A percentile compares a stretch with the other conserved stretches of the same genome.
phyloP scores from a whole-genome alignment of 2,797 vertebrate genomes.

The Staurois parvus region DNA sequence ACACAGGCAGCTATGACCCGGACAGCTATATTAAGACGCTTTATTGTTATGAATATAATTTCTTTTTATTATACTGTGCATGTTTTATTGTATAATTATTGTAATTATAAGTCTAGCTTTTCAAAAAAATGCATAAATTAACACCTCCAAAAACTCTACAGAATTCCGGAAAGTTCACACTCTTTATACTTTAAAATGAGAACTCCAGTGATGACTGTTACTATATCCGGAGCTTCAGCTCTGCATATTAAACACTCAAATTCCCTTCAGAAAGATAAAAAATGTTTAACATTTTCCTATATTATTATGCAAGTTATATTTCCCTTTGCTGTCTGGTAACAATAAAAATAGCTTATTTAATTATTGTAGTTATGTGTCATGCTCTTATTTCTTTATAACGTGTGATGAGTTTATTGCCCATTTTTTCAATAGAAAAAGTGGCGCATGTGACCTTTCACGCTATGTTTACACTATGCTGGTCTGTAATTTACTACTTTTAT shows the following conservation, averaged over 20 bases:
- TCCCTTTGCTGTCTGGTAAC: too few species aligned
- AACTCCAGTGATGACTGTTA: not conserved
- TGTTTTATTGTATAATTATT: conserved; percentile 9
- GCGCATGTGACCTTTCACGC: not conserved
- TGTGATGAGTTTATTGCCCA: too few species aligned
- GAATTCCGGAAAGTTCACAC: not conserved
- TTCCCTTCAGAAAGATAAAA: too few species aligned
- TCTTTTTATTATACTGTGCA: not conserved
- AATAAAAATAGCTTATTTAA: too few species aligned
- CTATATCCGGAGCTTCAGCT: too few species aligned
- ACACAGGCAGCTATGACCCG: not conserved
- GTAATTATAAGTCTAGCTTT: not conserved
- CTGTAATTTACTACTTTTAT: not conserved
- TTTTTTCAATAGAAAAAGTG: too few species aligned
- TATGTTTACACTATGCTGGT: conserved; percentile 11
- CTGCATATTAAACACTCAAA: too few species aligned
- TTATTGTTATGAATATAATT: not conserved
- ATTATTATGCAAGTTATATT: too few species aligned
- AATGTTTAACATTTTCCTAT: too few species aligned
- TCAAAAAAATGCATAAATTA: not conserved
- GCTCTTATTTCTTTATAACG: too few species aligned
- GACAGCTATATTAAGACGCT: not conserved
- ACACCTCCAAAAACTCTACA: not conserved
- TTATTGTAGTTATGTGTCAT: too few species aligned
- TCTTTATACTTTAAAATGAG: not conserved